A percentile compares a stretch with the other conserved stretches of the same genome.
phyloP scores from a whole-genome alignment of 2,113 vertebrate species.

The Pelobates fuscus region DNA sequence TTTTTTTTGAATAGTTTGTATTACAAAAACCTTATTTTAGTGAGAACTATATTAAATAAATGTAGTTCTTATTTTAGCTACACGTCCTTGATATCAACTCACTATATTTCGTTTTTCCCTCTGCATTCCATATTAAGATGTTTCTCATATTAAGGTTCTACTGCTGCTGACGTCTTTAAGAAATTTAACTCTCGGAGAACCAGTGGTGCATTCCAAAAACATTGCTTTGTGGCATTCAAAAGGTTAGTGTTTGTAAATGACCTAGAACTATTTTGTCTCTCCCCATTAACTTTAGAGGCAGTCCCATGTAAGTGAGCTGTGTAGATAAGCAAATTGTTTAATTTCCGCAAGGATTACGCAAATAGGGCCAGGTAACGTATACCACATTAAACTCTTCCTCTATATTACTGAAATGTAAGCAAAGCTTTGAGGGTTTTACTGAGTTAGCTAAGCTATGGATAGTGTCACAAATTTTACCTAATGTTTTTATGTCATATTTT shows the following conservation, averaged over 20 bases:
- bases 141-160: too few species aligned
- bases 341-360: too few species aligned
- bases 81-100: too few species aligned
- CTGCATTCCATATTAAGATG: not conserved
- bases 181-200: not conserved
- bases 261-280: not conserved
- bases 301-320: not conserved
- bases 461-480: conserved; percentile 1
- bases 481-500: conserved; percentile 36
- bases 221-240: not conserved
- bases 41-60: too few species aligned
- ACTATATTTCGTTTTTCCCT: not conserved
- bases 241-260: not conserved
- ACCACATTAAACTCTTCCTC: too few species aligned
- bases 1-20: too few species aligned
- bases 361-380: too few species aligned
- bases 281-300: not conserved
- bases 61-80: too few species aligned
- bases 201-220: not conserved
- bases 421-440: not conserved
- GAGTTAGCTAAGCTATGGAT: not conserved
- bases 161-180: too few species aligned
- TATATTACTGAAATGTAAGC: not conserved
- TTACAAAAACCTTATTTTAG: too few species aligned
- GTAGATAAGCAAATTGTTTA: not conserved